These are phyloP conservation scores for Beroe forskalii DNA, from an alignment of 37 sponge, comb jelly and placozoan genomes.

Conservation along the genomic window DNA sequence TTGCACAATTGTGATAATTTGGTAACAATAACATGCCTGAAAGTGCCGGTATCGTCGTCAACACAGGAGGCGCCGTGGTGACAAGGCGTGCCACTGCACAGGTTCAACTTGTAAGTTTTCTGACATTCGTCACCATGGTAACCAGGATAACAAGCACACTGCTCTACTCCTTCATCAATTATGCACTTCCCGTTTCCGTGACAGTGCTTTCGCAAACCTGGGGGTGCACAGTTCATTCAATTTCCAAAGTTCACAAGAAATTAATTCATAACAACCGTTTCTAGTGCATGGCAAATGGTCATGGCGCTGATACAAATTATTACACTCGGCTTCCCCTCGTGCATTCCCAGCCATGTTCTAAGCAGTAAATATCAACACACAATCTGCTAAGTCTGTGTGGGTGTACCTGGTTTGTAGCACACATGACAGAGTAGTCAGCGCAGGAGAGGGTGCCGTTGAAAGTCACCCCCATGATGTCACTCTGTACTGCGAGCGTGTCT, in stretches of 20 bases:
- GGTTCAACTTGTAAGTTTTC: not conserved
- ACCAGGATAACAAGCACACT: constrained; percentile 14
- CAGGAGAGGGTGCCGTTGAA: not conserved
- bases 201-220: too few species aligned
- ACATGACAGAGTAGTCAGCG: not conserved
- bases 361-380: too few species aligned
- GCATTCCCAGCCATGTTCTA: too few species aligned
- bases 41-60: not conserved
- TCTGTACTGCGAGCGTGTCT: not conserved
- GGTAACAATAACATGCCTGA: not conserved
- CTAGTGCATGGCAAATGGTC: too few species aligned
- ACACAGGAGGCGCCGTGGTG: not conserved
- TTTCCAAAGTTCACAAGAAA: too few species aligned
- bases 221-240: too few species aligned
- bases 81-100: not conserved
- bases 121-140: not conserved
- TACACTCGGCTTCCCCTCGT: too few species aligned
- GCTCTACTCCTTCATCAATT: not conserved
- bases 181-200: constrained; percentile 10
- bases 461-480: not conserved
- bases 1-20: too few species aligned
- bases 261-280: too few species aligned
- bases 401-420: too few species aligned
- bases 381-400: too few species aligned
- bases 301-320: too few species aligned